Evolutionary conservation across 1,140 invertebrate species (phyloP).

Genomic region (Aphelenchoides fujianensis): DNA sequence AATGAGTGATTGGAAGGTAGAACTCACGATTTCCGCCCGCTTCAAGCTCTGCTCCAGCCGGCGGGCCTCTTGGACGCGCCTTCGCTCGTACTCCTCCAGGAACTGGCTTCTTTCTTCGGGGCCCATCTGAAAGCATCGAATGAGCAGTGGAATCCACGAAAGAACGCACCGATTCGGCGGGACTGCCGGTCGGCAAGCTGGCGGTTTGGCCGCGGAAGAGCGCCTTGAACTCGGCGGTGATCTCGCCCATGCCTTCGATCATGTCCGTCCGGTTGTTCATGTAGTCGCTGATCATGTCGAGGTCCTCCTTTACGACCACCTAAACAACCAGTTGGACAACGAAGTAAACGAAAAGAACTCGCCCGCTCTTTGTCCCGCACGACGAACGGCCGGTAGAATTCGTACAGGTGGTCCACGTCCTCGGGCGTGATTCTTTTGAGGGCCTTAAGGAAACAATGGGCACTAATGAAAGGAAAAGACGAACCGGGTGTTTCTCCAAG

Average conservation of each 20-base stretch:
- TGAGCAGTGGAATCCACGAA: background rate
- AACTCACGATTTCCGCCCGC: no score
- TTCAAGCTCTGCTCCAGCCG: constrained; percentile 64
- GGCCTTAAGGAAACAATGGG: constrained; percentile 22
- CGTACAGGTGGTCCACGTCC: constrained; percentile 38
- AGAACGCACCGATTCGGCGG: background rate
- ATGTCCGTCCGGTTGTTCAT: constrained; percentile 30
- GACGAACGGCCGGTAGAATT: constrained; percentile 45
- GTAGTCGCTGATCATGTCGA: constrained; percentile 24
- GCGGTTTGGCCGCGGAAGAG: background rate
- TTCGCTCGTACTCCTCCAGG: background rate
- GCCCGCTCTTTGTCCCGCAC: constrained; percentile 32
- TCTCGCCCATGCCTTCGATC: background rate
- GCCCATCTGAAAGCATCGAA: background rate
- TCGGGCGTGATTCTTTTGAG: constrained; percentile 25
- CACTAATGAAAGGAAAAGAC: background rate
- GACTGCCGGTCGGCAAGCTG: background rate
- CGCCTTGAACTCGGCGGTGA: background rate
- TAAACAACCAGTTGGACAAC: constrained; percentile 20
- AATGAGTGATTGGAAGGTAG: no score
- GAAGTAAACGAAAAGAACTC: background rate
- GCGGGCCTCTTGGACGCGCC: background rate
- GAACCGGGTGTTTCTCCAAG: background rate
- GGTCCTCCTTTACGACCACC: constrained; percentile 21
- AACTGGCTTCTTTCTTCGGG: background rate